Evolutionary conservation across 2,113 vertebrate species (phyloP).

Genomic region (Microcebus ravelobensis): DNA sequence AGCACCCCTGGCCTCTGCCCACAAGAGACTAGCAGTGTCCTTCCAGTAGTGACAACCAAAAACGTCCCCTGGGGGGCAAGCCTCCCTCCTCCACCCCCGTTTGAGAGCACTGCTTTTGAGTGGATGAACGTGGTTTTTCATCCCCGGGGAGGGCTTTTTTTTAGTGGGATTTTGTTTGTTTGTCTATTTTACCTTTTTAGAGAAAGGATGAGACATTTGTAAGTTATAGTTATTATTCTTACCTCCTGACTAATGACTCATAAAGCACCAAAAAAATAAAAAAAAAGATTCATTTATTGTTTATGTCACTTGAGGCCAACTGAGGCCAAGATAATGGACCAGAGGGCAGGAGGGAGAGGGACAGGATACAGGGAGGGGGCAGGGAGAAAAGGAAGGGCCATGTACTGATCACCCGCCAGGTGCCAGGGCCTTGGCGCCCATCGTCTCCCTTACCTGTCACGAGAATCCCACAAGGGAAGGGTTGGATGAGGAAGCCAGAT

Average conservation of each 20-base stretch:
- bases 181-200: neutral
- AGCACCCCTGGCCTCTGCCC: neutral
- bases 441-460: neutral
- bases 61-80: no score
- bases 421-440: rapidly evolving
- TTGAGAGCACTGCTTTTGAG: neutral
- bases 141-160: neutral
- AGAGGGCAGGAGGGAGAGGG: neutral
- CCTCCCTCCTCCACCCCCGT: rapidly evolving
- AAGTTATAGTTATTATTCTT: neutral
- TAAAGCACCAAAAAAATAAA: neutral
- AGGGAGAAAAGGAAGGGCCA: neutral
- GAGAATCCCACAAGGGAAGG: neutral
- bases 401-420: neutral
- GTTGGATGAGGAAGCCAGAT: neutral
- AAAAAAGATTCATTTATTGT: neutral
- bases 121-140: neutral
- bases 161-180: neutral
- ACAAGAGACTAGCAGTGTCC: no score
- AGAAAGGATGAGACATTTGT: neutral
- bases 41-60: neutral
- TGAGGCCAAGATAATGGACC: neutral
- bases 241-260: neutral
- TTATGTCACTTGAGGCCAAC: neutral
- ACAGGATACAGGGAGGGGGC: neutral